Conservation (phyloP, 2,113 vertebrate genomes). For the Malaclemys terrapin region DNA sequence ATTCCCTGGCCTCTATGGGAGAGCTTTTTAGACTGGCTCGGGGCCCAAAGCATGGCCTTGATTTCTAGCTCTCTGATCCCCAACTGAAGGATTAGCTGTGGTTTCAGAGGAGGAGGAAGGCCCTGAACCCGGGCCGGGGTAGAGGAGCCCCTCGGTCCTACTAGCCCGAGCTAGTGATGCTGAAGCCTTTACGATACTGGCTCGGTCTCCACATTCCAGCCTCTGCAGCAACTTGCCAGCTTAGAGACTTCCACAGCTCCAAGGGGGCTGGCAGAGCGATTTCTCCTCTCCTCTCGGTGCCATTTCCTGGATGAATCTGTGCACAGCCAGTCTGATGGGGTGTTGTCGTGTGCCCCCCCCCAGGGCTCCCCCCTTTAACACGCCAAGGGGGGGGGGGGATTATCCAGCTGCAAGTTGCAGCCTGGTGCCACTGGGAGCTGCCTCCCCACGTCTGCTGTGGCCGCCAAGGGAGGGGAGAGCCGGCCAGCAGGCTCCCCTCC, state of each 20-base stretch:
- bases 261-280: conserved; percentile 76
- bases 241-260: conserved; percentile 40
- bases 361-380: no score
- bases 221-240: neutral
- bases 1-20: accelerated
- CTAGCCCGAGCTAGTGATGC: accelerated
- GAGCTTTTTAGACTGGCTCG: neutral
- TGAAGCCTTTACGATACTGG: neutral
- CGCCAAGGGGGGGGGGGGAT: neutral
- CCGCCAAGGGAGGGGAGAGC: neutral
- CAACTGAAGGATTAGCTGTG: neutral
- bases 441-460: neutral
- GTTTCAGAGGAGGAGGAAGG: accelerated
- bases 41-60: accelerated
- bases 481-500: neutral
- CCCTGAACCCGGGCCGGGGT: accelerated
- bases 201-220: neutral
- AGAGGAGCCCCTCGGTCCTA: neutral
- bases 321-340: neutral
- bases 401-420: neutral
- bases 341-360: accelerated
- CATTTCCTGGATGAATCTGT: neutral
- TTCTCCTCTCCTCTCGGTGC: conserved; percentile 56
- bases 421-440: neutral
- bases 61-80: accelerated